These are phyloP conservation scores for Salarias fasciatus DNA, from an alignment of 2,797 vertebrate genomes.

Conservation along the genomic window DNA sequence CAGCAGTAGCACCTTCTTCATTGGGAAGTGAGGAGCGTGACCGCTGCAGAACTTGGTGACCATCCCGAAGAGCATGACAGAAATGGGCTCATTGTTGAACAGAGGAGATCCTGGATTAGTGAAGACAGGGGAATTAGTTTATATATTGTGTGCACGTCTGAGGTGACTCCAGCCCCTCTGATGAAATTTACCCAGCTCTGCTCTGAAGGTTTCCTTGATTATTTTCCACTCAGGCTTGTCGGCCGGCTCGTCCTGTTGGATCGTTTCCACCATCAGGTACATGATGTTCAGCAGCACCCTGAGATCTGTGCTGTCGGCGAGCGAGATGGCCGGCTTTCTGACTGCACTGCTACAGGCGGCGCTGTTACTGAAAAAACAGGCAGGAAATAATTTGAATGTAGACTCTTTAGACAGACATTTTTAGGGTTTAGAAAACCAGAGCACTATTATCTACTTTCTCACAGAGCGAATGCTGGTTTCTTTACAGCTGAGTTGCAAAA, in stretches of 20 bases:
- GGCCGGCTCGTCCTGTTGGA: conserved; percentile 90
- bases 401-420: too few relatives aligned
- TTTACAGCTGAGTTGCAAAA: too few relatives aligned
- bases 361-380: conserved; percentile 86
- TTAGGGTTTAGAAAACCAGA: too few relatives aligned
- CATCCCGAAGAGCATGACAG: conserved; percentile 98
- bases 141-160: background rate
- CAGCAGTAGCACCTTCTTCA: conserved; percentile 97
- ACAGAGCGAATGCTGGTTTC: too few relatives aligned
- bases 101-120: conserved; percentile 87
- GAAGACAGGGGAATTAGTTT: background rate
- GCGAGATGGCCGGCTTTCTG: conserved; percentile 96
- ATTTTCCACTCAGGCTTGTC: conserved; percentile 92
- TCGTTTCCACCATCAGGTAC: conserved; percentile 96
- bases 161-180: background rate
- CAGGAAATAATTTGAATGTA: too few relatives aligned
- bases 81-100: conserved; percentile 95
- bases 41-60: conserved; percentile 99
- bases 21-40: conserved; percentile 97
- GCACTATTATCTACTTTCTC: too few relatives aligned
- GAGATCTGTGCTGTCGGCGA: conserved; percentile 97
- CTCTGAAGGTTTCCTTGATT: conserved; percentile 91
- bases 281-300: conserved; percentile 97
- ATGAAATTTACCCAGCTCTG: conserved; percentile 88
- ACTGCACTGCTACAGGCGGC: conserved; percentile 97